Evolutionary conservation across 1,140 invertebrate species (phyloP).

Genomic region (Protaetia brevitarsis): DNA sequence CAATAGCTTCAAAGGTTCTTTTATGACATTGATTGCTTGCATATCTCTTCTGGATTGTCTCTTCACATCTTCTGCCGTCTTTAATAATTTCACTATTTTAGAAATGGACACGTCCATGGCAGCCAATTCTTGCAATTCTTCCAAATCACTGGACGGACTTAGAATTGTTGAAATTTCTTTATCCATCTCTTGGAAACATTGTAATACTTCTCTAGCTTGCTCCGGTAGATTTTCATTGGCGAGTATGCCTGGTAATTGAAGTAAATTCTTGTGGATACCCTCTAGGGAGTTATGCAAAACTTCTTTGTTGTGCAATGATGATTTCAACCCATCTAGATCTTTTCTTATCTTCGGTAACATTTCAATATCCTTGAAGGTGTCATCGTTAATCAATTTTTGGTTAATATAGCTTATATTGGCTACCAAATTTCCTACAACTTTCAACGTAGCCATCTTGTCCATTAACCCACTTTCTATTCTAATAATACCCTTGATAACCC

Average conservation of each 20-base stretch:
- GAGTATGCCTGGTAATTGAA: neutral
- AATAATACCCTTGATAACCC: conserved; percentile 36
- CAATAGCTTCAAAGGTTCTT: conserved; percentile 8
- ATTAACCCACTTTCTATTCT: conserved; percentile 28
- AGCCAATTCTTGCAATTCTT: neutral
- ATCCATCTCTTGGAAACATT: neutral
- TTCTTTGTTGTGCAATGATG: neutral
- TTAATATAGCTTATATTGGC: neutral
- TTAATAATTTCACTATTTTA: neutral
- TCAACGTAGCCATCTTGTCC: neutral
- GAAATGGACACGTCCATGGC: neutral
- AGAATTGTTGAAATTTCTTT: conserved; percentile 8
- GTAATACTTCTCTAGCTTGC: neutral
- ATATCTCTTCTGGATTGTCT: conserved; percentile 20
- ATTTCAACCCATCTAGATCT: conserved; percentile 4
- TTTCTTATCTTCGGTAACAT: neutral
- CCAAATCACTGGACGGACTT: neutral
- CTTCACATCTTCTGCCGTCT: neutral
- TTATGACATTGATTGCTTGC: neutral
- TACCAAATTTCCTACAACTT: conserved; percentile 1
- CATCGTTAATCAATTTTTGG: neutral
- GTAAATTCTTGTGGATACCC: neutral
- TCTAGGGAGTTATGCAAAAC: neutral
- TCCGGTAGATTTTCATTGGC: neutral
- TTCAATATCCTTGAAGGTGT: neutral